Conservation (phyloP, 2,113 vertebrate genomes). For the Hippocampus barbouri region DNA sequence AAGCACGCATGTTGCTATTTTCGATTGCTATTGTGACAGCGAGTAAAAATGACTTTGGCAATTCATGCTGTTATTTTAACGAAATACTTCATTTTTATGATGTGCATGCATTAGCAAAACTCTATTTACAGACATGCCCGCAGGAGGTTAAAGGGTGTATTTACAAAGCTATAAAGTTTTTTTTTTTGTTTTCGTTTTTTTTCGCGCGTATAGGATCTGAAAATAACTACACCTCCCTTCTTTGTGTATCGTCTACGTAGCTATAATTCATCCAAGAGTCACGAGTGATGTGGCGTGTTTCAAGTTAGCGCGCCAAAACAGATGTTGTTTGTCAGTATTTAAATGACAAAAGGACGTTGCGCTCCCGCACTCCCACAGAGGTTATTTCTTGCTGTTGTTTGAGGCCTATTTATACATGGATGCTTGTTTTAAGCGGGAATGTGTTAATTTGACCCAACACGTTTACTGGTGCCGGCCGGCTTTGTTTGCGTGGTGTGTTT, state of each 20-base stretch:
- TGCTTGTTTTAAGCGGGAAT: slow-evolving; percentile 42
- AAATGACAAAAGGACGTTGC: background rate
- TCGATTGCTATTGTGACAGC: background rate
- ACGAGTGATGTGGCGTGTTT: background rate
- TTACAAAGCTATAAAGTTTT: background rate
- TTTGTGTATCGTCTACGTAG: background rate
- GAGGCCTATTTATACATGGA: slow-evolving; percentile 39
- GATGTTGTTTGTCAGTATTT: slow-evolving; percentile 2
- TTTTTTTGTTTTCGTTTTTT: background rate
- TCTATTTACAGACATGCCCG: background rate
- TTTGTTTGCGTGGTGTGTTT: slow-evolving; percentile 47
- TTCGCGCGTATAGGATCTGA: background rate
- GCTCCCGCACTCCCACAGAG: background rate
- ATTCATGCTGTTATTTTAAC: background rate
- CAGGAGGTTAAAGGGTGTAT: background rate
- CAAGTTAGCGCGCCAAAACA: background rate
- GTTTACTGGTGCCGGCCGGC: slow-evolving; percentile 7
- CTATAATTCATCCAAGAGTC: background rate
- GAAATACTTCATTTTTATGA: background rate
- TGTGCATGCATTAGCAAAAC: background rate
- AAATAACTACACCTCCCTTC: background rate
- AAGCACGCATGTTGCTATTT: too few relatives aligned
- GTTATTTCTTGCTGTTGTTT: background rate
- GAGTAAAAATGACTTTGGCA: background rate
- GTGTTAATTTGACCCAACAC: slow-evolving; percentile 23